Evolutionary conservation across 2,797 vertebrate species (phyloP).

Genomic region (Megaceryle alcyon): DNA sequence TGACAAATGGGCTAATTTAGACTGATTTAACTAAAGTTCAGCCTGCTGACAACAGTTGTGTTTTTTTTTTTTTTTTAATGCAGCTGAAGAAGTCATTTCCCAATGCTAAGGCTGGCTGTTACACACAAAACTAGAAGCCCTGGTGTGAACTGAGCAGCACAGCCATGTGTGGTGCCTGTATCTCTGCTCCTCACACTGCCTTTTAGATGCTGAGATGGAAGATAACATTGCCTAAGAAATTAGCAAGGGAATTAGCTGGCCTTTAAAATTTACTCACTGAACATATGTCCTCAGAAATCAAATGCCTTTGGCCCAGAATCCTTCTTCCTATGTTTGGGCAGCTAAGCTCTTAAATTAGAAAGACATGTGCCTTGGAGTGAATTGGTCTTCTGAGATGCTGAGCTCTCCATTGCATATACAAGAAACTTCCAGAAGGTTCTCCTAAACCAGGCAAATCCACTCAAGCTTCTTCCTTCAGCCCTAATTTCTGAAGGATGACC

Average conservation of each 20-base stretch:
- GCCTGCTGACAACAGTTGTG: conserved; percentile 50
- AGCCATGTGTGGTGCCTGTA: not conserved
- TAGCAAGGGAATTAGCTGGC: not conserved
- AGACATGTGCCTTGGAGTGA: not conserved
- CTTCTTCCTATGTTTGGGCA: not conserved
- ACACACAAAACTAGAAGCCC: not conserved
- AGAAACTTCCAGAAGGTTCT: not conserved
- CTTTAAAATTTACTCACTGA: conserved; percentile 16
- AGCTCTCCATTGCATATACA: not conserved
- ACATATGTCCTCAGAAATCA: not conserved
- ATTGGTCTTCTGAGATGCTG: not conserved
- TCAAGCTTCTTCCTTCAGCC: not conserved
- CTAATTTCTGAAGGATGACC: not conserved
- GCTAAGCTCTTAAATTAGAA: not conserved
- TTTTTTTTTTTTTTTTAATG: not conserved
- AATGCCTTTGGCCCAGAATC: not conserved
- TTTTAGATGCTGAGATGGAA: not conserved
- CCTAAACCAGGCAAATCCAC: not conserved
- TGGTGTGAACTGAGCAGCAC: conserved; percentile 3
- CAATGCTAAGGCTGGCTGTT: not conserved
- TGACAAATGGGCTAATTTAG: conserved; percentile 64
- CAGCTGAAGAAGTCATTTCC: conserved; percentile 37
- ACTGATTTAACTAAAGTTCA: conserved; percentile 70
- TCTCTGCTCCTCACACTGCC: not conserved
- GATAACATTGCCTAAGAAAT: not conserved